Evolutionary conservation across 2,113 vertebrate species (phyloP).

Genomic region (Cairina moschata): DNA sequence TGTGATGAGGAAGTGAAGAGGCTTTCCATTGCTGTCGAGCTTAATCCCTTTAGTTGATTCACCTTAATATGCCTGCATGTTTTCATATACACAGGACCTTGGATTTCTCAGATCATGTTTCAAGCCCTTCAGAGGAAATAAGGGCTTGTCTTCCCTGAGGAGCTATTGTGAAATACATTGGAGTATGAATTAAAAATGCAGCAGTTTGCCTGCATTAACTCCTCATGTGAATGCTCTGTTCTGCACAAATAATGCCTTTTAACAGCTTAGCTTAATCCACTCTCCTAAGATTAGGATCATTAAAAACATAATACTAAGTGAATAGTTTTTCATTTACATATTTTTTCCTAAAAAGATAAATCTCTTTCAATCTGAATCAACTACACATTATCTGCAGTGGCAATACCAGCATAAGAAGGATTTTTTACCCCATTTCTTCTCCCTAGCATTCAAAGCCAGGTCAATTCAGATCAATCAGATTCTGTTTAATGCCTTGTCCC

Average conservation of each 20-base stretch:
- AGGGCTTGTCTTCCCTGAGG: conserved; percentile 23
- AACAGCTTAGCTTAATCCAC: not conserved
- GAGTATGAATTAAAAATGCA: conserved; percentile 15
- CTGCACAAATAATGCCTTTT: not conserved
- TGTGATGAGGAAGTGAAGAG: not conserved
- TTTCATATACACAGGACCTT: conserved; percentile 11
- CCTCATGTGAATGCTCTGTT: not conserved
- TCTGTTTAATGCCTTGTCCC: not conserved
- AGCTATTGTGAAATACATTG: conserved; percentile 28
- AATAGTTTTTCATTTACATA: not conserved
- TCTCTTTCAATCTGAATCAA: not conserved
- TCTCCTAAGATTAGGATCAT: not conserved
- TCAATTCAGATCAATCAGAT: not conserved
- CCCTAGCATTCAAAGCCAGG: not conserved
- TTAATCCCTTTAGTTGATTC: not conserved
- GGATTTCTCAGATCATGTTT: conserved; percentile 48
- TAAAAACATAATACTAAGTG: not conserved
- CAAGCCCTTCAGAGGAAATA: conserved; percentile 54
- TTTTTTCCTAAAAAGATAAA: not conserved
- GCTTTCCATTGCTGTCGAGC: not conserved
- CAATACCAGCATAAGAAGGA: not conserved
- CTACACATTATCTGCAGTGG: not conserved
- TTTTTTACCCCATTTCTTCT: not conserved
- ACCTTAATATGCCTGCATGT: not conserved
- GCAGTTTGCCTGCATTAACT: not conserved